phyloP scores from a whole-genome alignment of 2,888 invertebrate species.

The Augiades crinisus region DNA sequence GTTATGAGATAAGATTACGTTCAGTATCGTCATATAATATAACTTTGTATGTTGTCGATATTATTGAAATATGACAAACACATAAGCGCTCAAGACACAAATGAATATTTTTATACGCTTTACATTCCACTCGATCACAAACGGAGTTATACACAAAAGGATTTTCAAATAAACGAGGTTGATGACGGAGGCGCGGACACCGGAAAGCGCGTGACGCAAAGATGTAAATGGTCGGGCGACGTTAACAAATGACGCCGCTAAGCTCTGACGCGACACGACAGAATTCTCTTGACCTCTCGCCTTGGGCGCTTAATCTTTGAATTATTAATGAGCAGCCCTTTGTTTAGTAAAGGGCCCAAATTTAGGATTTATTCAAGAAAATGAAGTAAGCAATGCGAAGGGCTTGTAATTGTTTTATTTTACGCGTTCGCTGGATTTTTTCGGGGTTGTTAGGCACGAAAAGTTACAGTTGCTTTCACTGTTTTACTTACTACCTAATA shows the following conservation, averaged over 20 bases:
- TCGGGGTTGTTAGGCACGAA: too few species aligned
- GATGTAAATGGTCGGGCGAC: conserved; percentile 19
- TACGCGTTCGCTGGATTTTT: too few species aligned
- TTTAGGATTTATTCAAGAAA: neutral
- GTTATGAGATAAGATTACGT: too few species aligned
- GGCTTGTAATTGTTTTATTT: too few species aligned
- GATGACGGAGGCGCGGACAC: conserved; percentile 5
- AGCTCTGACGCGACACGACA: conserved; percentile 1
- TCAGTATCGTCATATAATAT: too few species aligned
- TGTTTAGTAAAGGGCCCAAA: neutral
- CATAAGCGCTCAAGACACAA: too few species aligned
- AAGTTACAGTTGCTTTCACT: too few species aligned
- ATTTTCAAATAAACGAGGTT: conserved; percentile 9
- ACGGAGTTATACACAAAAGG: neutral
- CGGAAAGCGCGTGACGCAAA: conserved; percentile 12
- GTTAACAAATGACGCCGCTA: conserved; percentile 15
- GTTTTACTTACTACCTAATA: too few species aligned
- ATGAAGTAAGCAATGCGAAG: too few species aligned
- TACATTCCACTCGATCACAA: too few species aligned
- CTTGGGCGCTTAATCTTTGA: conserved; percentile 5
- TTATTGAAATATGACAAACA: too few species aligned
- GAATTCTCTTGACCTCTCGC: conserved; percentile 7
- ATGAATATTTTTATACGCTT: conserved; percentile 3
- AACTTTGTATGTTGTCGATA: too few species aligned
- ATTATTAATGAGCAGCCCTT: neutral